Base-by-base conservation (phyloP, 2,797 vertebrate genomes). In the Bradypodion pumilum region DNA sequence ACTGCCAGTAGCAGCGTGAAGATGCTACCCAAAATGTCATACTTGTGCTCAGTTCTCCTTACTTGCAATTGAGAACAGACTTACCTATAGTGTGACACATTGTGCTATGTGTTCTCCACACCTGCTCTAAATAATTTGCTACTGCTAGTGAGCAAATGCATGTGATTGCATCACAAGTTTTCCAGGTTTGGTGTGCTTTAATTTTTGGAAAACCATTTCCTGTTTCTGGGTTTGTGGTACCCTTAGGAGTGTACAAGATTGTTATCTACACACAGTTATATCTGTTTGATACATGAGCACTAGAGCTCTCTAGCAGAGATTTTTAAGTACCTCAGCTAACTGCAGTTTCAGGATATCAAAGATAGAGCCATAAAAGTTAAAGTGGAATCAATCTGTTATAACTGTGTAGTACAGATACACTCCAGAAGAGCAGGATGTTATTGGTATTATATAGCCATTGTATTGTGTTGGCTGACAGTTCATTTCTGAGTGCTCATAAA, bases 1-100 rank as follows among this genome's bases (percentile, higher is more conserved):
- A 73, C 15, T 72, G 21, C 15, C 0, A 0, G 2, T 66, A 23
- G 1, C 27, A n/a, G 59, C 16, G 32, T 12, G 16, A 68, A 23
- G 13, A 42, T 40, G 42, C 12, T 12, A 46, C 25, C 32, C 42
- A n/a, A 56, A 80, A 52, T 19, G 37, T 29, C 29, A 56, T 35
- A 49, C 16, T 13, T 56, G 56, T 46, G 9, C 27, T 78, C 25
- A 40, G 19, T 25, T 74, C 10, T 74, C 60, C 2, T 27, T 21
- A 25, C 21, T 44, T 82, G 73, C 66, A 66, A n/a, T 32, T 2
- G 10, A 52, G 52, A 60, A 13, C 37, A 74, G 5, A 27, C 23
- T 44, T 40, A 4, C 1, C 5, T 27, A 40, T 29, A 46, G 40
- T 21, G 5, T 32, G 29, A 29, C 42, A n/a, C 4, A 27, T 35